These are phyloP conservation scores for Nomada ferruginata DNA, from an alignment of 2,888 invertebrate species.

Conservation along the genomic window DNA sequence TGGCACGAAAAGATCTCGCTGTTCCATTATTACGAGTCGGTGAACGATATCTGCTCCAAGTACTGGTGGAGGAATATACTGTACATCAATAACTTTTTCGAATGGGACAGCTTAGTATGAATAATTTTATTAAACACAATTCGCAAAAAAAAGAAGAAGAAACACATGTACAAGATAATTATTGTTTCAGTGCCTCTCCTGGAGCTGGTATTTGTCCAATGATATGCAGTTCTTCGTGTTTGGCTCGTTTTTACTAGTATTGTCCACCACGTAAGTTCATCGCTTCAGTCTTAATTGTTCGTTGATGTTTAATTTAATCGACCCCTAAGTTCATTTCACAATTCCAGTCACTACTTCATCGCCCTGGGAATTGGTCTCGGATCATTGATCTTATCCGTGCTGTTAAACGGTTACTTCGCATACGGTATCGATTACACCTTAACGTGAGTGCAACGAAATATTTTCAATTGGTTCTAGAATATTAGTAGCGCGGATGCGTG, in stretches of 20 bases:
- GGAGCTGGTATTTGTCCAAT: conserved; percentile 85
- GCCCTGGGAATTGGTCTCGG: conserved; percentile 75
- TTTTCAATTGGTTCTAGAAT: not conserved
- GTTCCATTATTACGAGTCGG: conserved; percentile 81
- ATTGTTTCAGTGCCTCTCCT: conserved; percentile 83
- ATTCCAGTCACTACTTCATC: conserved; percentile 82
- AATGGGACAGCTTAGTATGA: conserved; percentile 81
- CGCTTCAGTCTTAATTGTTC: not conserved
- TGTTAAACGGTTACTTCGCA: conserved; percentile 80
- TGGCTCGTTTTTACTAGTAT: conserved; percentile 80
- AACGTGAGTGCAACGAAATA: conserved; percentile 81
- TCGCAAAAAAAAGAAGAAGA: not conserved
- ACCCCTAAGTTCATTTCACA: not conserved
- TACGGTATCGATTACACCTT: conserved; percentile 83
- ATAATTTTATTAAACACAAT: not conserved
- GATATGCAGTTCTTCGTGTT: conserved; percentile 85
- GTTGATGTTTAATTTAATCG: too few species aligned
- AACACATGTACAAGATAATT: not conserved
- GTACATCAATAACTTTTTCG: conserved; percentile 85
- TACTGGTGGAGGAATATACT: conserved; percentile 86
- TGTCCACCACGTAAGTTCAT: conserved; percentile 84
- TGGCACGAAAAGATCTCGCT: conserved; percentile 82
- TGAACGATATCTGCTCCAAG: conserved; percentile 83
- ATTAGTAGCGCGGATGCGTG: not conserved
- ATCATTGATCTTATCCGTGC: conserved; percentile 77